Evolutionary conservation across 2,888 invertebrate genomes (phyloP).

Genomic region (Cephus pygmeus): DNA sequence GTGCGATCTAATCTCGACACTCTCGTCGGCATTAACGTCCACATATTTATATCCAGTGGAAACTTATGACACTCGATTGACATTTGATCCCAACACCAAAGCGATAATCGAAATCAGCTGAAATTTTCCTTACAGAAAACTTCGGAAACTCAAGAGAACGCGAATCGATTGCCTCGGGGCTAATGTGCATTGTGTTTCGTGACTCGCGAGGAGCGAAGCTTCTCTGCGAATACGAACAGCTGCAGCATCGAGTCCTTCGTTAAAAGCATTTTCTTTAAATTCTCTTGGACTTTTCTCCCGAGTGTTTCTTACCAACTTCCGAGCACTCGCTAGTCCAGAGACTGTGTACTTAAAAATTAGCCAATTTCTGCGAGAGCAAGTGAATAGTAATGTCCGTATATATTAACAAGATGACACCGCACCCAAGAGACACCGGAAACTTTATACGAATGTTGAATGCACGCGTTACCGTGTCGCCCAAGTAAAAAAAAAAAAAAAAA

Average conservation of each 20-base stretch:
- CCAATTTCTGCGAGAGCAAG: neutral
- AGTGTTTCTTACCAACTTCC: neutral
- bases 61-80: neutral
- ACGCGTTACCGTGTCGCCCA: neutral
- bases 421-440: neutral
- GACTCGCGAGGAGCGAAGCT: constrained; percentile 25
- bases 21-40: neutral
- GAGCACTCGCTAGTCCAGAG: neutral
- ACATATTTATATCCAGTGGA: neutral
- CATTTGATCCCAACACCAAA: neutral
- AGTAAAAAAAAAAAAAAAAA: neutral
- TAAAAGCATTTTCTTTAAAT: constrained; percentile 46
- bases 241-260: constrained; percentile 38
- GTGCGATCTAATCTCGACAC: neutral
- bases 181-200: neutral
- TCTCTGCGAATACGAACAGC: constrained; percentile 39
- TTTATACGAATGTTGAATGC: neutral
- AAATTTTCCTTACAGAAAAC: too few species aligned
- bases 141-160: too few species aligned
- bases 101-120: too few species aligned
- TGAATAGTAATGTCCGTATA: neutral
- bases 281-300: constrained; percentile 12
- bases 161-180: constrained; percentile 13
- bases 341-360: neutral
- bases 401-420: neutral